Conservation (phyloP, 2,888 invertebrate species). For the Lithophane ornitopus region DNA sequence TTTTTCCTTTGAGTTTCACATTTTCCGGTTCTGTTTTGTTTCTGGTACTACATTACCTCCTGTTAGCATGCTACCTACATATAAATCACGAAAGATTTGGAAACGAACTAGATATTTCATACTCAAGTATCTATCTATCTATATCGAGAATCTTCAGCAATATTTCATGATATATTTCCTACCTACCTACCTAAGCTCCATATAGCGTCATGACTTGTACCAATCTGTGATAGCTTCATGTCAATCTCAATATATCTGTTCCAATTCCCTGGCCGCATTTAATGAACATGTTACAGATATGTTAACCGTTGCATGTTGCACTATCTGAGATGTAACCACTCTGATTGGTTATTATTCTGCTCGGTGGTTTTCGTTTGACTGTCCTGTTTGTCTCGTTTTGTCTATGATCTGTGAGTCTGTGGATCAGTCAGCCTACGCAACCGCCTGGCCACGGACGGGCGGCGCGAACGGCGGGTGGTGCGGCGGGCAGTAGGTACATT, state of each 20-base stretch:
- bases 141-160: neutral
- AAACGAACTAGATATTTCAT: neutral
- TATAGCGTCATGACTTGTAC: slow-evolving; percentile 5
- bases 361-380: slow-evolving; percentile 31
- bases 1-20: neutral
- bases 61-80: neutral
- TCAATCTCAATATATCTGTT: slow-evolving; percentile 51
- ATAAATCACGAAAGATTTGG: neutral
- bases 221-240: slow-evolving; percentile 33
- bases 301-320: slow-evolving; percentile 39
- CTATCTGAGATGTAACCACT: slow-evolving; percentile 18
- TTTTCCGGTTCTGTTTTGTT: neutral
- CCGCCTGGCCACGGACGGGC: too few species aligned
- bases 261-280: slow-evolving; percentile 53
- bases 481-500: too few species aligned
- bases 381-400: slow-evolving; percentile 21
- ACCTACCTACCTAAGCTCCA: neutral
- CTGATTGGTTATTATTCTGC: slow-evolving; percentile 57
- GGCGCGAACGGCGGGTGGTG: too few species aligned
- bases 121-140: neutral
- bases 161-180: neutral
- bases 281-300: slow-evolving; percentile 44
- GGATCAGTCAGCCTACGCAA: too few species aligned
- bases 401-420: slow-evolving; percentile 15
- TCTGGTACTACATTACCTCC: neutral